A percentile compares a stretch with the other conserved stretches of the same genome.
Evolutionary conservation across 2,888 invertebrate genomes (phyloP).

Genomic region (Fragum whitleyi): DNA sequence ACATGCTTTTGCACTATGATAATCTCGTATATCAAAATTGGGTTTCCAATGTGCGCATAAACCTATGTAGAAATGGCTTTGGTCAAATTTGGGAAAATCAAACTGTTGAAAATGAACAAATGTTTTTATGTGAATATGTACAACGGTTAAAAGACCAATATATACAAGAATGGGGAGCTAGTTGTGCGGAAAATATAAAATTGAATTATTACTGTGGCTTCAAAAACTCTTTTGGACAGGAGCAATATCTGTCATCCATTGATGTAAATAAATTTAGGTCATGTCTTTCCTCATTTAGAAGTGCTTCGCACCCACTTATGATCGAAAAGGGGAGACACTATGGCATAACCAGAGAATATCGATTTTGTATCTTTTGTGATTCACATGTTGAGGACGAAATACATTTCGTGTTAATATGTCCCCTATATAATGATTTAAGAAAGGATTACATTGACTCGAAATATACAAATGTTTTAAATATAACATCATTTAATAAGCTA

Average conservation of each 20-base stretch:
- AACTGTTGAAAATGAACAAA: no score
- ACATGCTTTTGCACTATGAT: slow-evolving; percentile 8
- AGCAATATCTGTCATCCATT: not conserved
- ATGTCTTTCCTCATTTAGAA: not conserved
- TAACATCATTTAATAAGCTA: no score
- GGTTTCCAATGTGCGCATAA: no score
- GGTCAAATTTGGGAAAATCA: slow-evolving; percentile 4
- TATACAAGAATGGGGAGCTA: slow-evolving; percentile 3
- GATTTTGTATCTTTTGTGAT: not conserved
- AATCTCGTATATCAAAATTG: slow-evolving; percentile 20
- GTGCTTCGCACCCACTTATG: no score
- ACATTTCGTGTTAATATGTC: slow-evolving; percentile 2
- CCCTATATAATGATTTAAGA: not conserved
- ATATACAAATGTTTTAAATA: no score
- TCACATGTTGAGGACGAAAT: not conserved
- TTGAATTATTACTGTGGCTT: not conserved
- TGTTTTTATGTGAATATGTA: slow-evolving; percentile 13
- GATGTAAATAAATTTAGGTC: not conserved
- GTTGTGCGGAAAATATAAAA: not conserved
- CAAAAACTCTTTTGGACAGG: not conserved
- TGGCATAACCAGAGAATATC: not conserved
- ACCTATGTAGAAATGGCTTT: slow-evolving; percentile 31
- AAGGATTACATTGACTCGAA: no score
- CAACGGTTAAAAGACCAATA: slow-evolving; percentile 7
- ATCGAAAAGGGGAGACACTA: not conserved